Conservation (phyloP, 2,113 vertebrate species). For the Rhea americana region DNA sequence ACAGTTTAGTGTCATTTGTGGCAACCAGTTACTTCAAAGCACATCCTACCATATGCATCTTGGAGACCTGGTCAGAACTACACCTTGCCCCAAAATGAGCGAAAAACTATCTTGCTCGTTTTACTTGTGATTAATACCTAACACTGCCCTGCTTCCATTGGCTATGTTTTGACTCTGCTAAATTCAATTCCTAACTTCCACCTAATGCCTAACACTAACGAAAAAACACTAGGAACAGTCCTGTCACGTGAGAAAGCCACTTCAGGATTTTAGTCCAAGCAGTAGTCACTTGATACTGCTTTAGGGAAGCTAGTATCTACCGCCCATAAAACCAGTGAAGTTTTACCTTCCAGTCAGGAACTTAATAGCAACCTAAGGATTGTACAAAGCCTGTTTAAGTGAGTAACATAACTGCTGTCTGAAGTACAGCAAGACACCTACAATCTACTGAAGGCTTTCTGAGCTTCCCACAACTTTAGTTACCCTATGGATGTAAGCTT, state of each 20-base stretch:
- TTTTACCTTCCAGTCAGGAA: background rate
- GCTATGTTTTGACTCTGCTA: background rate
- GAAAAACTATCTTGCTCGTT: background rate
- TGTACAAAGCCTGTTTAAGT: background rate
- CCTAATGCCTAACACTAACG: background rate
- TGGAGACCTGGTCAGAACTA: background rate
- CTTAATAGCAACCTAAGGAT: background rate
- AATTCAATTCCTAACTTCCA: background rate
- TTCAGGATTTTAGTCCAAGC: background rate
- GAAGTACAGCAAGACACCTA: background rate
- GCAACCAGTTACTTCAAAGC: background rate
- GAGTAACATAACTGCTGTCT: background rate
- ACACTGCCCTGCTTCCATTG: background rate
- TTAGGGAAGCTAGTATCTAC: background rate
- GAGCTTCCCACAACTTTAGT: background rate
- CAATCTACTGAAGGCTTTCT: background rate
- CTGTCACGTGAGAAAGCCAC: background rate
- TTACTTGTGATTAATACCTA: background rate
- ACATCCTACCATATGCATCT: background rate
- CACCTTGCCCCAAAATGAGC: background rate
- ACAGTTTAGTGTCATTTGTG: background rate
- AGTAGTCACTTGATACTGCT: fast-evolving
- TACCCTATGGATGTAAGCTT: background rate
- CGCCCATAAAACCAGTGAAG: background rate
- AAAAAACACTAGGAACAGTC: background rate